Conservation (phyloP, 2,797 vertebrate species). For the Poeciliopsis infans region DNA sequence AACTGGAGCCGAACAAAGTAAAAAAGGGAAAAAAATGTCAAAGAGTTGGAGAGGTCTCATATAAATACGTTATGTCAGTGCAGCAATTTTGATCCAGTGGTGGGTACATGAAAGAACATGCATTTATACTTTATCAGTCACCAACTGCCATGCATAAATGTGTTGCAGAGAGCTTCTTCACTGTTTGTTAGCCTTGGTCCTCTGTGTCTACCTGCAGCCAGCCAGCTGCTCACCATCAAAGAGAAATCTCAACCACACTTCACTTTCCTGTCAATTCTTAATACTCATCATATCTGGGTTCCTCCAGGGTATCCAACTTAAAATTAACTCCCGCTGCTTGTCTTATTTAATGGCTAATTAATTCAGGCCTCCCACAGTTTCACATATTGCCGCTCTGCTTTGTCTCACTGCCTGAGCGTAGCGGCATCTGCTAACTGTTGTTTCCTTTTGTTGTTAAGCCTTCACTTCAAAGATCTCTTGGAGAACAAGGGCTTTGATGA, state of each 20-base stretch:
- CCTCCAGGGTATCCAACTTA: slow-evolving; percentile 2
- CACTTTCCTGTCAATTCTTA: not conserved
- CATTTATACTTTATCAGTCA: not conserved
- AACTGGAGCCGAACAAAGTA: not conserved
- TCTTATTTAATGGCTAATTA: slow-evolving; percentile 41
- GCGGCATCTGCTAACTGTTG: slow-evolving; percentile 15
- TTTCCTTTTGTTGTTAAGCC: slow-evolving; percentile 10
- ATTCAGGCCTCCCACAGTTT: slow-evolving; percentile 41
- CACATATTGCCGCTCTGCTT: slow-evolving; percentile 23
- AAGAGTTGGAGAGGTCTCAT: not conserved
- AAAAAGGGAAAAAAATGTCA: not conserved
- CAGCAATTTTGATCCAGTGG: not conserved
- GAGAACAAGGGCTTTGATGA: slow-evolving; percentile 16
- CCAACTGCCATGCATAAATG: not conserved
- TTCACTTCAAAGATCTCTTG: slow-evolving; percentile 13
- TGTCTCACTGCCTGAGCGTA: slow-evolving; percentile 13
- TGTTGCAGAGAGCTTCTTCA: not conserved
- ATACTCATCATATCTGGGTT: not conserved
- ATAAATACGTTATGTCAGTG: not conserved
- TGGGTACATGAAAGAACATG: not conserved
- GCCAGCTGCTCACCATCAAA: not conserved
- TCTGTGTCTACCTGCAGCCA: not conserved
- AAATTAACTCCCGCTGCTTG: slow-evolving; percentile 13
- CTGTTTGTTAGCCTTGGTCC: not conserved
- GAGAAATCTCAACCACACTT: not conserved